Evolutionary conservation across 53 echinoderm and acorn worm species (phyloP), one percentile per base, ranked within the genome.

Genomic region (Stichopus horrens): DNA sequence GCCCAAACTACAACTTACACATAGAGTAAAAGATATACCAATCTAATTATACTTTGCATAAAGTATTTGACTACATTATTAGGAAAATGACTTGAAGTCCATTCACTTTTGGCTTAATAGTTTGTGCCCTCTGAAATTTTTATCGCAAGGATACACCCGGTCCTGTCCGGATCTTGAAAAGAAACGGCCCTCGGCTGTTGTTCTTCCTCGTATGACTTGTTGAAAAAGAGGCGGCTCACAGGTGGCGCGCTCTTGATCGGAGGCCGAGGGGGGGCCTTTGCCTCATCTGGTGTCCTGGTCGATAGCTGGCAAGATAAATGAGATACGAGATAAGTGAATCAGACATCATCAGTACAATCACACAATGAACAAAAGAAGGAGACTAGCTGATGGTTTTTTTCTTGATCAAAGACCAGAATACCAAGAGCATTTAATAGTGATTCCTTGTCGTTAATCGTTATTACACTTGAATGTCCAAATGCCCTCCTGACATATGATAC

Each of bases 171-270:
- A 63, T 91, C 83, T 19, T 92, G 88, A 92, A 97, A 97, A 53
- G 97, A 97, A 21, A 97, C 94, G 2, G 91, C 92, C 83, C 92
- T 88, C 1, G 97, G 93, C 52, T 86, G 51, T 23, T 53, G 54
- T 20, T 91, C 92, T 73, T 97, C 95, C 8, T 93, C 91, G 7
- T 91, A 76, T 23, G 92, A 85, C 79, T 68, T 86, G 90, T 92
- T 93, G 19, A 93, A 95, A 86, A 97, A 97, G 66, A 97, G 88
- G 14, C 97, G 89, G 75, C 97, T 97, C 22, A 97, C 93, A 8
- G 97, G 95, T 7, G 95, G 95, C 5, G 88, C 92, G 84, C 95
- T 94, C 80, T 97, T 97, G 56, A 90, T 77, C 4, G 95, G 97
- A 5, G 95, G 97, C 56, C 97, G 89, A 13, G 97, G 97, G 7